Base-by-base conservation (phyloP, 2,888 invertebrate genomes). In the Merodon equestris region DNA sequence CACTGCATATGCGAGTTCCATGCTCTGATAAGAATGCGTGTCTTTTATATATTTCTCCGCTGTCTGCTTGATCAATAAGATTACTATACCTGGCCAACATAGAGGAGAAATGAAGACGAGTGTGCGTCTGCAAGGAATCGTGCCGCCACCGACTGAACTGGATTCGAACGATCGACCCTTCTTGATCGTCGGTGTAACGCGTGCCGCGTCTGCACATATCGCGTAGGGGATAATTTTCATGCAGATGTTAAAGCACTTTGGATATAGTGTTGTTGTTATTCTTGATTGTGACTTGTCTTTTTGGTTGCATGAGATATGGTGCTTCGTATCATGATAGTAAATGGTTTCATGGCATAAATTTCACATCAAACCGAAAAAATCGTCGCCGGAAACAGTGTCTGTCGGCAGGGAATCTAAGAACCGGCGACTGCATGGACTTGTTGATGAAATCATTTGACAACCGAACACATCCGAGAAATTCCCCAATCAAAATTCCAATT, bases 281-380 rank as follows among this genome's bases (percentile, higher is more conserved):
- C 40, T 56, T 40, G 50, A 51, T 54, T 61, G 17, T 42, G 45
- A 42, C 18, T 45, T 57, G 19, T 17, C 57, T 38, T 57, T 47
- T 75, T 77, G 72, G 72, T 77, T 58, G 67, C 77, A 73, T 77
- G 77, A 68, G 72, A 77, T 67, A 76, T 73, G 73, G 61, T 67
- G 45, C 58, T 54, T 61, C 45, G 40, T 72, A 54, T 38, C 60
- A 71, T 9, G 47, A 64, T 64, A 54, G 47, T 64, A 47, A 34
- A 48, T 47, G 40, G 15, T 50, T 48, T 4, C 27, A 27, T 27
- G 7, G 27, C n/a, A n/a, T n/a, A n/a, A n/a, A n/a, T n/a, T n/a
- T n/a, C n/a, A n/a, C n/a, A 27, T 27, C 27, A 27, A 27, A 4
- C 27, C 7, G n/a, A n/a, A n/a, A 27, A 2, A 27, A 27, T 27